Percentiles rank a stretch among this genome's conserved stretches.
Evolutionary conservation across 2,888 invertebrate species (phyloP).

Genomic region (Rhabditoides inermis): DNA sequence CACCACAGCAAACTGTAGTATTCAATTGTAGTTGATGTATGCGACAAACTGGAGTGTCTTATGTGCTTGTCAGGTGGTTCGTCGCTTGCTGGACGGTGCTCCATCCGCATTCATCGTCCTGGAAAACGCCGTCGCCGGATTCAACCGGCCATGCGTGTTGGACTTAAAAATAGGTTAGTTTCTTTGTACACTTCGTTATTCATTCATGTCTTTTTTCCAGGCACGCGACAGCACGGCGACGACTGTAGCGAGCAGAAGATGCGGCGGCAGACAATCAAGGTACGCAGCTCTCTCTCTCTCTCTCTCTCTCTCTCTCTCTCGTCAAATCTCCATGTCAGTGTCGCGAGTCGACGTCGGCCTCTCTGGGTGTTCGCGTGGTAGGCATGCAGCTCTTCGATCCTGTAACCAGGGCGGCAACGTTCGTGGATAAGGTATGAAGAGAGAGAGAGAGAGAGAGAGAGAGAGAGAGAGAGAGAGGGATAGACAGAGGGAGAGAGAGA

Average conservation of each 20-base stretch:
- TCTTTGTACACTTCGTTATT: not conserved
- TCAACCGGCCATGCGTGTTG: slow-evolving; percentile 67
- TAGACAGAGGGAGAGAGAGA: too few species aligned
- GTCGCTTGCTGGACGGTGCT: slow-evolving; percentile 35
- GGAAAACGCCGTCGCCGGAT: slow-evolving; percentile 61
- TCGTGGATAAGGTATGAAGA: too few species aligned
- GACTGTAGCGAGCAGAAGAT: slow-evolving; percentile 74
- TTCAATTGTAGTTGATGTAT: not conserved
- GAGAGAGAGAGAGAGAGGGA: too few species aligned
- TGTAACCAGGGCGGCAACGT: slow-evolving; percentile 21
- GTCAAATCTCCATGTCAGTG: too few species aligned
- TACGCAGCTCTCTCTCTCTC: not conserved
- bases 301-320: not conserved
- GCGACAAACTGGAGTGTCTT: not conserved
- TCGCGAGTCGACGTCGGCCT: not conserved
- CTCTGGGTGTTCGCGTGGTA: slow-evolving; percentile 73
- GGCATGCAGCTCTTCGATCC: slow-evolving; percentile 71
- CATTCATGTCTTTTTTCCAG: slow-evolving; percentile 57
- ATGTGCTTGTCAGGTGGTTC: slow-evolving; percentile 29
- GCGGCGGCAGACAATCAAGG: slow-evolving; percentile 78
- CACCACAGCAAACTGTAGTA: not conserved
- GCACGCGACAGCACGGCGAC: slow-evolving; percentile 83
- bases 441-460: too few species aligned
- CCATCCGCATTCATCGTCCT: slow-evolving; percentile 57
- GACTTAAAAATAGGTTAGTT: slow-evolving; percentile 68